phyloP scores from a whole-genome alignment of 2,113 vertebrate species.

The Dromiciops gliroides region DNA sequence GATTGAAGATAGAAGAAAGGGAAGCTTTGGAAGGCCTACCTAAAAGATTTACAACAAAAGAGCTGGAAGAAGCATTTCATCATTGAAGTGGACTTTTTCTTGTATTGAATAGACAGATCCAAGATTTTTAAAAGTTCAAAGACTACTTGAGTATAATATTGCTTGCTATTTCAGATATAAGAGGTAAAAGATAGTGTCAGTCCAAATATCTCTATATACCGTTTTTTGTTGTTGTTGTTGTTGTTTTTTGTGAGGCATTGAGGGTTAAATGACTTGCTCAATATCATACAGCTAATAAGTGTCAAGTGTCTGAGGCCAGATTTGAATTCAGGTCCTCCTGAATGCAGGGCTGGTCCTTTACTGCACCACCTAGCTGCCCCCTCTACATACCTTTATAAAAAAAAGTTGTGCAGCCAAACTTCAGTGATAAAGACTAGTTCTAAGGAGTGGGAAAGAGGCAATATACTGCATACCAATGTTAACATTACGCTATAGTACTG shows the following conservation, averaged over 20 bases:
- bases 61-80: background rate
- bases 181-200: background rate
- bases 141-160: background rate
- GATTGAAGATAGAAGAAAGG: background rate
- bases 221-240: too few species aligned
- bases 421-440: background rate
- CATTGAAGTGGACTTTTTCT: background rate
- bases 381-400: background rate
- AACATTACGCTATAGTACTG: background rate
- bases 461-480: background rate
- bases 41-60: background rate
- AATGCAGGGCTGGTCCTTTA: too few species aligned
- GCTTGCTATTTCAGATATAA: background rate
- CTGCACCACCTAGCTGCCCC: too few species aligned
- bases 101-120: background rate
- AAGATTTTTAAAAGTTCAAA: background rate
- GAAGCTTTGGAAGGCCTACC: background rate
- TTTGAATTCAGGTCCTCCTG: too few species aligned
- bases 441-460: background rate
- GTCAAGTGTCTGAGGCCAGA: too few species aligned
- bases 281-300: too few species aligned
- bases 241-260: too few species aligned
- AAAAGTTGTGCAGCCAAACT: background rate
- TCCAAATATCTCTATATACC: background rate
- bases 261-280: too few species aligned